Evolutionary conservation across 2,888 invertebrate species (phyloP), one percentile per base, ranked within the genome.

Genomic region (Seira sanloemensis): DNA sequence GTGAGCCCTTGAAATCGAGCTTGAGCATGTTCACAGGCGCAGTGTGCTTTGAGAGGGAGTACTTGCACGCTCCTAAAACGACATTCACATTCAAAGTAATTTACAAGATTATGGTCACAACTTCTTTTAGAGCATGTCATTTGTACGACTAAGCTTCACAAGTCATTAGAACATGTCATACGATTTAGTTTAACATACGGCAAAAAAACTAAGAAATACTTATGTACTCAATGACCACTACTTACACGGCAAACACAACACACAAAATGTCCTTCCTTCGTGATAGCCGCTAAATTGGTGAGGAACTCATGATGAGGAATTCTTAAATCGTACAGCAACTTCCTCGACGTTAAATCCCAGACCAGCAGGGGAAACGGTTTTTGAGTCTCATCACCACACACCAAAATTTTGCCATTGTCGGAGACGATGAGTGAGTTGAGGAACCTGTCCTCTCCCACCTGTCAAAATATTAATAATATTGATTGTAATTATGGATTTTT

Each of bases 371-470:
- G 97, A 91, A 97, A 97, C 19, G 97, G 97, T 91, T 97, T 97
- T 91, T 97, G 97, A 0, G 97, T 97, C 92, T 97, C 97, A 91
- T 97, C 97, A 5, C 97, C 97, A 91, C 97, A 97, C 0, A 97
- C 97, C 86, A 97, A 93, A 75, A 96, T 94, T 90, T 96, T 94
- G 91, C 97, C 97, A 92, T 97, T 96, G 74, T 96, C 96, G 74
- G 96, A 96, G 78, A 97, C 96, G 83, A 97, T 93, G 89, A 97
- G 92, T 2, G 96, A 97, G 91, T 97, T 96, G 12, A 97, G 93
- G 91, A 97, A 97, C 87, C 97, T 93, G 91, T 97, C 97, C 91
- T 97, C 97, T 0, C 97, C 97, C 68, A 84, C 84, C n/a, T n/a
- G n/a, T n/a, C n/a, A n/a, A n/a, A n/a, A n/a, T n/a, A n/a, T 16